phyloP scores from a whole-genome alignment of 2,797 vertebrate genomes.

The Hephaestus fuliginosus region DNA sequence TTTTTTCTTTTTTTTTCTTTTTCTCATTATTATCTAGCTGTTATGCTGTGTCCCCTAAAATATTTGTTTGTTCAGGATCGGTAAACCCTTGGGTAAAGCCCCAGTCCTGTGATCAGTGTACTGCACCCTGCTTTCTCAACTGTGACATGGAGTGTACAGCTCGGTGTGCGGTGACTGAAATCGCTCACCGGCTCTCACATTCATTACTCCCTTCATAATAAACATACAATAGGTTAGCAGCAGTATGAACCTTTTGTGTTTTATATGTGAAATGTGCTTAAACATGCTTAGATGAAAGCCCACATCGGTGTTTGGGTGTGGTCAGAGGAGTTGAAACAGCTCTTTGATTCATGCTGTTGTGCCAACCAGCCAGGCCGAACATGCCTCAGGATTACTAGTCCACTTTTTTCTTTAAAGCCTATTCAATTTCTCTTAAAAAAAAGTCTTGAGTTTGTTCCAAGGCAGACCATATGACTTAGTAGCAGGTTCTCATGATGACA shows the following conservation, averaged over 20 bases:
- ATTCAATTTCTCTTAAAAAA: not conserved
- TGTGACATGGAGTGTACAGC: constrained; percentile 32
- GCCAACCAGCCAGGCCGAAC: not conserved
- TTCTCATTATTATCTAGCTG: constrained; percentile 17
- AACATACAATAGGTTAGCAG: not conserved
- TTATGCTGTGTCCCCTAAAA: constrained; percentile 34
- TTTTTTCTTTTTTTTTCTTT: constrained; percentile 1
- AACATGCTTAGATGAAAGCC: not conserved
- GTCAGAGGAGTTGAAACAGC: not conserved
- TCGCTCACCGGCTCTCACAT: constrained; percentile 25
- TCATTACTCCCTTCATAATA: constrained; percentile 25
- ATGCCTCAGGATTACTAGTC: not conserved
- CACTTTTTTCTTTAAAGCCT: not conserved
- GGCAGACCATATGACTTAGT: not conserved
- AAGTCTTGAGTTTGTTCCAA: not conserved
- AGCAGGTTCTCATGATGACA: not conserved
- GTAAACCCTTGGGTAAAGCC: constrained; percentile 40
- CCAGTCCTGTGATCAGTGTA: constrained; percentile 36
- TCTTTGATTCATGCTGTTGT: constrained; percentile 14
- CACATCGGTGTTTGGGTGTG: not conserved
- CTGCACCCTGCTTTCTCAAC: constrained; percentile 25
- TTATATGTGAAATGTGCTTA: not conserved
- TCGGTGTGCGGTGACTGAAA: constrained; percentile 5
- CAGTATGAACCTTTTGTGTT: not conserved
- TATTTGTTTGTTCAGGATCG: constrained; percentile 57